These are phyloP conservation scores for Eriocheir sinensis DNA, from an alignment of 1,140 invertebrate species.

Conservation along the genomic window DNA sequence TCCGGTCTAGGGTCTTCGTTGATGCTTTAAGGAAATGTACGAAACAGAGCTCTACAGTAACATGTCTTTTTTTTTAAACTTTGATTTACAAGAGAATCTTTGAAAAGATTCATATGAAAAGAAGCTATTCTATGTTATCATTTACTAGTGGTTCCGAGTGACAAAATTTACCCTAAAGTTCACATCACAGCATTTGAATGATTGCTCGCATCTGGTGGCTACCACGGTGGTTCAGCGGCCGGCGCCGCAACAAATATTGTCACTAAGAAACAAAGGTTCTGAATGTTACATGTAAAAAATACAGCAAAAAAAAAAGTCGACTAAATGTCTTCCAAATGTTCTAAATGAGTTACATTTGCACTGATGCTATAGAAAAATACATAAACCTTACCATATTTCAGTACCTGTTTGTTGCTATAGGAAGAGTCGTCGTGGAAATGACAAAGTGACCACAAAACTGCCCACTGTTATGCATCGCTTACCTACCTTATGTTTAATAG, in stretches of 20 bases:
- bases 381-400: constrained; percentile 39
- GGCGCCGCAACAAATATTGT: constrained; percentile 62
- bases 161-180: constrained; percentile 74
- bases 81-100: constrained; percentile 72
- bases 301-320: constrained; percentile 44
- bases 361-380: constrained; percentile 53
- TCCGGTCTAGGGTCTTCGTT: constrained; percentile 70
- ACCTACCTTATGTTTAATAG: constrained; percentile 57
- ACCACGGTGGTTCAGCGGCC: constrained; percentile 7
- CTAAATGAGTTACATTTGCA: constrained; percentile 53
- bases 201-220: constrained; percentile 65
- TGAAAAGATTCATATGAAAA: constrained; percentile 76
- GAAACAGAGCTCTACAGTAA: constrained; percentile 65
- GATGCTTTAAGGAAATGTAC: constrained; percentile 70
- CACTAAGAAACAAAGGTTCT: constrained; percentile 63
- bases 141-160: constrained; percentile 73
- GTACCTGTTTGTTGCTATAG: constrained; percentile 34
- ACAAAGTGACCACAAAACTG: constrained; percentile 61
- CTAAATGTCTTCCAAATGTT: constrained; percentile 48
- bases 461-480: constrained; percentile 55
- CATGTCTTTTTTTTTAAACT: constrained; percentile 75
- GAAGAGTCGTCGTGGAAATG: constrained; percentile 45
- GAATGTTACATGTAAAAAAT: constrained; percentile 44
- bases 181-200: constrained; percentile 76
- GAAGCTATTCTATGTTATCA: constrained; percentile 63